A percentile compares a stretch with the other conserved stretches of the same genome.
Evolutionary conservation across 2,888 invertebrate species (phyloP).

Genomic region (Apodemia zela): DNA sequence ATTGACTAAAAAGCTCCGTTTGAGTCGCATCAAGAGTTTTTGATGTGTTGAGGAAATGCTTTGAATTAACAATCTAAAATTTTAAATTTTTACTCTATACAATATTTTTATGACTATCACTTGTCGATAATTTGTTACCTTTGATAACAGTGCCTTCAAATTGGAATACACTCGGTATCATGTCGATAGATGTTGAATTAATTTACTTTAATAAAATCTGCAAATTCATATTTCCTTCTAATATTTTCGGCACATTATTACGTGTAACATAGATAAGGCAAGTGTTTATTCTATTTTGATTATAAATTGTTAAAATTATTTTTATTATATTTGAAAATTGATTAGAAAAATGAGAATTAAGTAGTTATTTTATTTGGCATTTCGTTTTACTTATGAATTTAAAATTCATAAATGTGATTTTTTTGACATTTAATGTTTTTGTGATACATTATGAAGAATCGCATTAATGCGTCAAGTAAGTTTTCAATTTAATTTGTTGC

Average conservation of each 20-base stretch:
- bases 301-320: conserved; percentile 45
- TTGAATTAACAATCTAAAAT: conserved; percentile 13
- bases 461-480: conserved; percentile 75
- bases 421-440: conserved; percentile 80
- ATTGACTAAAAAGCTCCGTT: conserved; percentile 3
- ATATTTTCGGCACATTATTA: conserved; percentile 37
- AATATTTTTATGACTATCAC: conserved; percentile 12
- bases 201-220: conserved; percentile 21
- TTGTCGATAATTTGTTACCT: conserved; percentile 15
- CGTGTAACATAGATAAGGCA: conserved; percentile 40
- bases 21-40: conserved; percentile 9
- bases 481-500: conserved; percentile 47
- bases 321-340: conserved; percentile 39
- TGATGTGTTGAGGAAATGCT: conserved; percentile 6
- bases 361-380: conserved; percentile 65
- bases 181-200: not conserved
- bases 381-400: conserved; percentile 73
- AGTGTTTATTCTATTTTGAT: conserved; percentile 40
- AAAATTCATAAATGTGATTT: conserved; percentile 81
- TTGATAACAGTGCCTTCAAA: conserved; percentile 22
- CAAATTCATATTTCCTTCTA: conserved; percentile 26
- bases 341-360: conserved; percentile 39
- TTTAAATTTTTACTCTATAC: conserved; percentile 1
- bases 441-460: conserved; percentile 75
- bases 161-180: conserved; percentile 20